phyloP scores from a whole-genome alignment of 1,140 invertebrate genomes.

The Drosophila kurseongensis region DNA sequence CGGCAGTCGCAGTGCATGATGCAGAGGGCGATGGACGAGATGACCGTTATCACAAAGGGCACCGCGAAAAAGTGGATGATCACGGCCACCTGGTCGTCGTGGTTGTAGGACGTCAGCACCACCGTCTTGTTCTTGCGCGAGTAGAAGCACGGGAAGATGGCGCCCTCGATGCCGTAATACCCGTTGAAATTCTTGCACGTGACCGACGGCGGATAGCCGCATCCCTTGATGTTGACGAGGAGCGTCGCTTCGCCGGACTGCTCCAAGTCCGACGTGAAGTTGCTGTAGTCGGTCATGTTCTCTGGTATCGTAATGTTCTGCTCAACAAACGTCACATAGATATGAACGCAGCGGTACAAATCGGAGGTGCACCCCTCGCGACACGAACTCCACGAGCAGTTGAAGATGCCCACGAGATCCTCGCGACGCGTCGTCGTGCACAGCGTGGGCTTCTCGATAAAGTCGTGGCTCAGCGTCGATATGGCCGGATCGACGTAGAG shows the following conservation, averaged over 20 bases:
- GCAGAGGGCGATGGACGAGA: slow-evolving; percentile 92
- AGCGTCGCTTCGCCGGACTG: slow-evolving; percentile 88
- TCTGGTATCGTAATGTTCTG: slow-evolving; percentile 82
- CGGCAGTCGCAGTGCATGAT: slow-evolving; percentile 93
- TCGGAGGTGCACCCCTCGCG: slow-evolving; percentile 95
- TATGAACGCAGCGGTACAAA: slow-evolving; percentile 93
- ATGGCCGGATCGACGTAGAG: slow-evolving; percentile 95
- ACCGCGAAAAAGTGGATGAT: slow-evolving; percentile 93
- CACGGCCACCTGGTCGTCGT: slow-evolving; percentile 90
- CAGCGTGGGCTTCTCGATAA: slow-evolving; percentile 90
- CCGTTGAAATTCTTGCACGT: slow-evolving; percentile 93
- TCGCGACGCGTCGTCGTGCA: slow-evolving; percentile 92
- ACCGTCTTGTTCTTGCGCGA: slow-evolving; percentile 92
- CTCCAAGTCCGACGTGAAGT: slow-evolving; percentile 79
- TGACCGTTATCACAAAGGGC: slow-evolving; percentile 92
- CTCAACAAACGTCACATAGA: slow-evolving; percentile 90
- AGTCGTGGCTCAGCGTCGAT: slow-evolving; percentile 93
- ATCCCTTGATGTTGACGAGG: slow-evolving; percentile 93
- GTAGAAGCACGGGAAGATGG: slow-evolving; percentile 93
- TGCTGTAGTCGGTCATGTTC: slow-evolving; percentile 79
- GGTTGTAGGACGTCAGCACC: slow-evolving; percentile 92
- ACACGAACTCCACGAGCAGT: slow-evolving; percentile 94
- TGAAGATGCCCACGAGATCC: slow-evolving; percentile 90
- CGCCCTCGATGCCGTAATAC: slow-evolving; percentile 90
- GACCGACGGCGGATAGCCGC: slow-evolving; percentile 95